Base-by-base conservation (phyloP, 2,888 invertebrate genomes). In the Acanthosepion esculentum region DNA sequence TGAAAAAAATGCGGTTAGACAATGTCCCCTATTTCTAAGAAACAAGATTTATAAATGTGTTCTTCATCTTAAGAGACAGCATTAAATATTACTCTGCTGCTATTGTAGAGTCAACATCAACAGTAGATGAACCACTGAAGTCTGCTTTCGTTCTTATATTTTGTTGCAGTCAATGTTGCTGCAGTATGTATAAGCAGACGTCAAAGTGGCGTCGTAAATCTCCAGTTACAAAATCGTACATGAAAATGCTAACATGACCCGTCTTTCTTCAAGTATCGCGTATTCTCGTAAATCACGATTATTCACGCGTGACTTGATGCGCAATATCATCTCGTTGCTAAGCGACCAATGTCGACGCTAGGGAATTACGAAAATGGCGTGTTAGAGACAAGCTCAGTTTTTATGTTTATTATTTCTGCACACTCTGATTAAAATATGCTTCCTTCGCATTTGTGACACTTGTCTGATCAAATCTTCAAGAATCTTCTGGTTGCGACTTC, bases 271-370 rank as follows among this genome's bases (percentile, higher is more conserved):
- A n/a, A 78, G n/a, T 78, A 78, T 78, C 78, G 78, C 78, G n/a
- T 78, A 78, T 78, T 78, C 78, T 78, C 78, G 78, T 78, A 78
- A 78, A 78, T 78, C 78, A 78, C 78, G 78, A 78, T 78, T 78
- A 78, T 78, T 78, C n/a, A 78, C 78, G 78, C 78, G 78, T 78
- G 78, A n/a, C 78, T 78, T 78, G n/a, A 78, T 15, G 78, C 78
- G 78, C n/a, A 78, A 78, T 78, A 78, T 78, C 78, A n/a, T 78
- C n/a, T n/a, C 78, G 78, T 78, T n/a, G 78, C 78, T n/a, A n/a
- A 78, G 78, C 78, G n/a, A 78, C 78, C n/a, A 18, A 78, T 12
- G n/a, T 78, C n/a, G 78, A 78, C n/a, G n/a, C 78, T 78, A 8
- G n/a, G 78, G n/a, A 78, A 78, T 78, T n/a, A 78, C 78, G n/a